Conservation (phyloP, 1,140 invertebrate species). For the Fragariocoptes setiger region DNA sequence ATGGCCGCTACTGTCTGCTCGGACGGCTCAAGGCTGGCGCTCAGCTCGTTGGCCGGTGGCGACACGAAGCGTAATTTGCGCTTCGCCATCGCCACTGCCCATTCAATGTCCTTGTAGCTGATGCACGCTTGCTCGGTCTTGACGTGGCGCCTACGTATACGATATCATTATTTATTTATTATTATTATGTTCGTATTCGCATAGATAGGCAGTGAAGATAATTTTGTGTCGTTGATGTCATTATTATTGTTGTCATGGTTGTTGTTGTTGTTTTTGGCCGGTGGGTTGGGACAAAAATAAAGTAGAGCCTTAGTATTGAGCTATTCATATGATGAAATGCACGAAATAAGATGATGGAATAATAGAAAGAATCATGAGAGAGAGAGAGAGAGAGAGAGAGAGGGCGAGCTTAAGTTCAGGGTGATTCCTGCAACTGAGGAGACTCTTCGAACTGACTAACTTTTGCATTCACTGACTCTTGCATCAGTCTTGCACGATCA, state of each 20-base stretch:
- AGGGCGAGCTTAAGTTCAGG: too few relatives aligned
- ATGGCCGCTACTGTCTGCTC: constrained; percentile 7
- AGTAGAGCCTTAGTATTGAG: too few relatives aligned
- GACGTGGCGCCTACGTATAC: neutral
- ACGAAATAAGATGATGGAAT: neutral
- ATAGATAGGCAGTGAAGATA: neutral
- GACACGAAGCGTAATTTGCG: constrained; percentile 22
- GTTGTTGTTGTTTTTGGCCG: too few relatives aligned
- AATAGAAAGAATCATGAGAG: neutral
- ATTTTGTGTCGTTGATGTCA: neutral
- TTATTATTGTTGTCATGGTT: too few relatives aligned
- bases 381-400: neutral
- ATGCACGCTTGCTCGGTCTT: constrained; percentile 36
- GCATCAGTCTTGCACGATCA: too few relatives aligned
- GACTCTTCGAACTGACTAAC: too few relatives aligned
- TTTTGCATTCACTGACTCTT: too few relatives aligned
- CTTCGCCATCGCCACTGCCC: constrained; percentile 48
- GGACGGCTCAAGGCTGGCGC: constrained; percentile 9
- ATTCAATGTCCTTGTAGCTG: constrained; percentile 60
- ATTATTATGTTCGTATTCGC: neutral
- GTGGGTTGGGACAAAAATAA: too few relatives aligned
- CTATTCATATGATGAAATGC: too few relatives aligned
- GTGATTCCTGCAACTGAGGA: too few relatives aligned
- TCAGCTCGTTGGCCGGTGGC: constrained; percentile 12
- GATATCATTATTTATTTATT: neutral